These are phyloP conservation scores for Luperina testacea DNA, from an alignment of 2,888 invertebrate species.

Conservation along the genomic window DNA sequence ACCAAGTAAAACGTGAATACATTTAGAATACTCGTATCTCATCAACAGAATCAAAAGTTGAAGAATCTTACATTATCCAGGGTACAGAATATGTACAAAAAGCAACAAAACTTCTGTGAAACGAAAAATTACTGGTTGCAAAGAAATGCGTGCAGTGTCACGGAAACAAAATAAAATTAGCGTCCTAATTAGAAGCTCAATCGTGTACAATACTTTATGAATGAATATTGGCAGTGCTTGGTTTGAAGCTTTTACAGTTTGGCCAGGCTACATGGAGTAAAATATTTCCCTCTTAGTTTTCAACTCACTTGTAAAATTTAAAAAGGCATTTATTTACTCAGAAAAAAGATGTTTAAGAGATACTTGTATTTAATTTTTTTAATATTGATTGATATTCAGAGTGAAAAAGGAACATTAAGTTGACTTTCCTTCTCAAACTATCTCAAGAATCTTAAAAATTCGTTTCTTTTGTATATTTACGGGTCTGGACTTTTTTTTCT, in stretches of 20 bases:
- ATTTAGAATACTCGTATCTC: neutral
- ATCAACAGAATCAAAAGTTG: neutral
- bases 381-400: neutral
- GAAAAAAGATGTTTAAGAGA: neutral
- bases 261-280: constrained; percentile 39
- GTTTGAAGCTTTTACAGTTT: constrained; percentile 70
- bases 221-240: constrained; percentile 84
- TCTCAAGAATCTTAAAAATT: too few relatives aligned
- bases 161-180: constrained; percentile 45
- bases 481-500: neutral
- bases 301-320: neutral
- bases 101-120: constrained; percentile 38
- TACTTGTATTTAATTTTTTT: neutral
- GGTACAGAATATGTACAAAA: constrained; percentile 32
- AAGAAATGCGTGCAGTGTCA: constrained; percentile 57
- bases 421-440: neutral
- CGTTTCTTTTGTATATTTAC: neutral
- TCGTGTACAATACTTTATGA: constrained; percentile 71
- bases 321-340: neutral
- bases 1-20: neutral
- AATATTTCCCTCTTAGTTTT: constrained; percentile 43
- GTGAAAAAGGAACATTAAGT: neutral
- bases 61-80: constrained; percentile 16
- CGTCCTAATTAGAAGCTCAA: constrained; percentile 56
- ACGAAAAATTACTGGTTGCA: constrained; percentile 22